Conservation (phyloP, 2,888 invertebrate genomes). For the Leptinotarsa haldemani region DNA sequence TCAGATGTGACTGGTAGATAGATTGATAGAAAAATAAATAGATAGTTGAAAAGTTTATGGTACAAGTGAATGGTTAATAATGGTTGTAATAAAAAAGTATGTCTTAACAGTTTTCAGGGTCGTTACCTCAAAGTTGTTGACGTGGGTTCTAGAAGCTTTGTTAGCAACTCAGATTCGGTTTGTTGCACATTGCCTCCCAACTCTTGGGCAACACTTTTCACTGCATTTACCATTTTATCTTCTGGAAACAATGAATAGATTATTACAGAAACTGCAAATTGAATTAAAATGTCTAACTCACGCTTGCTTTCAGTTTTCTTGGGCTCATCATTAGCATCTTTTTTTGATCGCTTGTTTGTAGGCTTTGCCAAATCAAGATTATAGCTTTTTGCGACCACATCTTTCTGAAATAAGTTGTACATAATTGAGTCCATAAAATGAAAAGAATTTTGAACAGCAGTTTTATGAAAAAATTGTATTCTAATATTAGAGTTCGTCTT, state of each 20-base stretch:
- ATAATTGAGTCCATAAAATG: background rate
- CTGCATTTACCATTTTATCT: constrained; percentile 71
- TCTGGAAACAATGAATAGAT: constrained; percentile 46
- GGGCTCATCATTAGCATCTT: constrained; percentile 41
- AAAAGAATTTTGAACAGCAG: too few relatives aligned
- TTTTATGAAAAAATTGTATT: too few relatives aligned
- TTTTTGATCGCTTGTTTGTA: constrained; percentile 49
- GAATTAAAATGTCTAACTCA: constrained; percentile 31
- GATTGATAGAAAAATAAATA: constrained; percentile 21
- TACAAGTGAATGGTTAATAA: too few relatives aligned
- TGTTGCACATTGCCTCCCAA: constrained; percentile 76
- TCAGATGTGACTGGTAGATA: background rate
- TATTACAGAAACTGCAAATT: background rate
- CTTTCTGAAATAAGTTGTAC: constrained; percentile 46
- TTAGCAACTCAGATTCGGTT: constrained; percentile 80
- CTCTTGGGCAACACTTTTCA: constrained; percentile 77
- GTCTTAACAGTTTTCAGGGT: background rate
- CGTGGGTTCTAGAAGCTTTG: constrained; percentile 68
- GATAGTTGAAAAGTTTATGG: background rate
- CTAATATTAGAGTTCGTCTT: too few relatives aligned
- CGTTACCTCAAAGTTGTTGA: constrained; percentile 28
- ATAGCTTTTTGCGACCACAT: constrained; percentile 42
- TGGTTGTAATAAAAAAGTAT: background rate
- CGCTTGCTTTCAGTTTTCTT: constrained; percentile 51
- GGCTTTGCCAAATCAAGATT: constrained; percentile 59